A percentile compares a stretch with the other conserved stretches of the same genome.
Conservation (phyloP, 1,140 invertebrate genomes). For the Drosophila auraria region DNA sequence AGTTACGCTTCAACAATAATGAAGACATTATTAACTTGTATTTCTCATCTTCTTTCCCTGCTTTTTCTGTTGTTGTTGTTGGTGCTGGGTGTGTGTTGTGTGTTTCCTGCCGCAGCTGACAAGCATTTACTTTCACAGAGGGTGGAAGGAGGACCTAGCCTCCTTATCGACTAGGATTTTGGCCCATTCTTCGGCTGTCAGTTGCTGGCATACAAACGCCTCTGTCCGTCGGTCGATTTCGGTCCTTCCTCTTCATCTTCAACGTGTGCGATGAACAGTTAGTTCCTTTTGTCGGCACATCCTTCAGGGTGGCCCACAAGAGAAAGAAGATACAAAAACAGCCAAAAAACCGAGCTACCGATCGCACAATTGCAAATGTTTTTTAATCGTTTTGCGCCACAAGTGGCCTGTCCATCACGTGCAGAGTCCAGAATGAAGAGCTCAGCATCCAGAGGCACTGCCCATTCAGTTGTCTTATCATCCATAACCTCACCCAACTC, state of each 20-base stretch:
- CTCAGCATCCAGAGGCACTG: constrained; percentile 16
- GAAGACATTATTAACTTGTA: constrained; percentile 85
- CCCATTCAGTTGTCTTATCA: constrained; percentile 51
- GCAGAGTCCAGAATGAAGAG: not conserved
- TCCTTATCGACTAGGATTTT: constrained; percentile 66
- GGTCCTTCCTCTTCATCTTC: constrained; percentile 64
- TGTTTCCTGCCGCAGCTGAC: constrained; percentile 80
- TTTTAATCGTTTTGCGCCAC: constrained; percentile 74
- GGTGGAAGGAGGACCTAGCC: constrained; percentile 25
- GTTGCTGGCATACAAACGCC: constrained; percentile 65
- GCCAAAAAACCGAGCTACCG: constrained; percentile 17
- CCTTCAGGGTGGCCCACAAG: constrained; percentile 69
- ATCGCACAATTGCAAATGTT: constrained; percentile 61
- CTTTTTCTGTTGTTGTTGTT: constrained; percentile 7
- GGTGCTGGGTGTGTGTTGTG: constrained; percentile 41
- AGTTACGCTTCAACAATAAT: constrained; percentile 84
- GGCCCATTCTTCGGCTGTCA: constrained; percentile 78
- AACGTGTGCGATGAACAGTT: constrained; percentile 81
- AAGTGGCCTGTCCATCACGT: constrained; percentile 56
- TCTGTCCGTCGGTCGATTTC: constrained; percentile 54
- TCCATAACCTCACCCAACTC: constrained; percentile 62
- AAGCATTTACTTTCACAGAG: constrained; percentile 75
- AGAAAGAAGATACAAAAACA: not conserved
- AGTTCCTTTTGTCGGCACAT: constrained; percentile 81
- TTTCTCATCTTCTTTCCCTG: constrained; percentile 32